Evolutionary conservation across 2,888 invertebrate genomes (phyloP), one percentile per base, ranked within the genome.

Genomic region (Sussaba pulchella): DNA sequence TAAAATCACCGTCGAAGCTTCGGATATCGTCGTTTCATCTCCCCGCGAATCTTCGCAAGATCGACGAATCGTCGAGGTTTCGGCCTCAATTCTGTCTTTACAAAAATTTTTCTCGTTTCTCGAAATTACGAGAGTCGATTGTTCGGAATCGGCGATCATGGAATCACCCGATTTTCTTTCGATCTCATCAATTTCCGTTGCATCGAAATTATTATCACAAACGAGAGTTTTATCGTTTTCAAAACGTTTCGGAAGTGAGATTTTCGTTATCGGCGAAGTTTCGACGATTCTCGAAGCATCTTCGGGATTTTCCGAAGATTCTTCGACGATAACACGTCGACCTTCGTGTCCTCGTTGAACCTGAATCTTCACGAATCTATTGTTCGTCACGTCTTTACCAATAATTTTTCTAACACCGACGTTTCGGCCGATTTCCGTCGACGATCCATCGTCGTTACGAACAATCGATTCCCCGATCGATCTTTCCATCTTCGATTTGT

Each of bases 351-450:
- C 21, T 81, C n/a, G 82, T 17, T 84, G 82, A 0, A 85, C 79
- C 67, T 86, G 83, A 57, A 86, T 73, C 69, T 88, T 86, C 6
- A 88, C 79, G 45, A 82, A 84, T 78, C 89, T 89, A 9, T 75
- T 84, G 75, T 90, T 91, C 6, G 89, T 12, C 89, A 87, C 52
- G 82, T 89, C 0, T 88, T 87, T n/a, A n/a, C n/a, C n/a, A 14
- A 91, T 84, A 54, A 90, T 78, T 78, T 86, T 90, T 17, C 89
- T 54, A 31, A 41, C 24, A 12, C 64, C 69, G 1, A 21, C 8
- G 19, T 10, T 70, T 59, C 41, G 71, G 9, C 36, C 41, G 21
- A 19, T 69, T n/a, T n/a, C n/a, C 17, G 9, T 36, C 9, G 63
- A 31, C 9, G 31, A 10, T 2, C 64, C 50, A 12, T 17, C 54